Percentiles rank a stretch among this genome's conserved stretches.
Conservation (phyloP, 2,113 vertebrate species). For the Burhinus bistriatus region DNA sequence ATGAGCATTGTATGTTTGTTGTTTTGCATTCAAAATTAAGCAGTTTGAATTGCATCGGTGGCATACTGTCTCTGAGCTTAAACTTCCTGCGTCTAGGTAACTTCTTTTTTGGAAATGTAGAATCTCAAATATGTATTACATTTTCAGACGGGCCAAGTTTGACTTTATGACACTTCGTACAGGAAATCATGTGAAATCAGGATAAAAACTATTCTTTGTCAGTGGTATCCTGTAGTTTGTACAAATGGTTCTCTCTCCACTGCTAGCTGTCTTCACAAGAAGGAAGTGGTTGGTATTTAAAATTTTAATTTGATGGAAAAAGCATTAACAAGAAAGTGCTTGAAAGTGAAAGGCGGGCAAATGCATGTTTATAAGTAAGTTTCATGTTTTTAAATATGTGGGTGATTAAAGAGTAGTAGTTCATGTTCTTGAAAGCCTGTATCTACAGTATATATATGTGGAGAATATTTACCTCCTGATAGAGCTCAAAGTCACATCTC, state of each 20-base stretch:
- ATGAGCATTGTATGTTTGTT: neutral
- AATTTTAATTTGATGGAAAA: neutral
- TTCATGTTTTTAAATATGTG: neutral
- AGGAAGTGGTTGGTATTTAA: neutral
- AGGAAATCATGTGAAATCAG: neutral
- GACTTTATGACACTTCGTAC: neutral
- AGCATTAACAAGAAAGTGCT: neutral
- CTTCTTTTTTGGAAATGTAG: neutral
- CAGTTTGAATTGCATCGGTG: neutral
- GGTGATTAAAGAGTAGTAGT: neutral
- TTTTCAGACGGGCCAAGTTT: neutral
- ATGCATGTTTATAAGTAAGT: neutral
- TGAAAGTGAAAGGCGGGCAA: neutral
- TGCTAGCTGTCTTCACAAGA: neutral
- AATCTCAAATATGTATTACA: neutral
- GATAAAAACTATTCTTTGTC: neutral
- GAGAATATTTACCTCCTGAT: neutral
- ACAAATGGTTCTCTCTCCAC: neutral
- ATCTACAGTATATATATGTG: neutral
- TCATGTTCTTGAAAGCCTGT: neutral
- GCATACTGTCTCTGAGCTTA: neutral
- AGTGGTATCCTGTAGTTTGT: neutral
- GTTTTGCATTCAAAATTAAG: neutral
- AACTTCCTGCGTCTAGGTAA: neutral
- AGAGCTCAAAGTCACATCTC: neutral